Base-by-base conservation (phyloP, 2,888 invertebrate genomes). In the Sesia apiformis region DNA sequence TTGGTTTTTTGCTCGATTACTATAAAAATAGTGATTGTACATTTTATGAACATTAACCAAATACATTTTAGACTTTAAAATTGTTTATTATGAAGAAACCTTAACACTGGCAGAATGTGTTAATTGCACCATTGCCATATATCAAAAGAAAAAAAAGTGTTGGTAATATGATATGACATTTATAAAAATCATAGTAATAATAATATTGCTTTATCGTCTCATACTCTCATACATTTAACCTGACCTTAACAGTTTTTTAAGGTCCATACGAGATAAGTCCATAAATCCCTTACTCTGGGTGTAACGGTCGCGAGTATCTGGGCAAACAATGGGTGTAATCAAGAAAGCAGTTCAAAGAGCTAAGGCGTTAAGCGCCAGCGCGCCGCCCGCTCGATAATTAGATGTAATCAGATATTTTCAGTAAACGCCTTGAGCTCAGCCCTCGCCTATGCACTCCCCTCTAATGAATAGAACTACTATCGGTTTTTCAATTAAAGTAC, bases 341-440 rank as follows among this genome's bases (percentile, higher is more conserved):
- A 75, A 69, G 67, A 66, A 59, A 61, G 65, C 61, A 55, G 57
- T 57, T 63, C 63, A 67, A 67, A 66, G 71, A 63, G 66, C 65
- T 58, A 64, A 66, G 68, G 70, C 70, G 71, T 68, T 67, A 69
- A 67, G 65, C 67, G 68, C 60, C 60, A 62, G 64, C 65, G 66
- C 60, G 46, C 52, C 63, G 63, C 40, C 51, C 74, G 76, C 74
- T 79, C 78, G 75, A 82, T 88, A 88, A 87, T 87, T 85, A 87
- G 84, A 82, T 85, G 85, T 88, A 88, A 88, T 88, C 87, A 86
- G 87, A 88, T 88, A 88, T 87, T 87, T 88, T 85, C 82, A 77
- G 83, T 78, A 80, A 84, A 81, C 79, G 75, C 77, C 74, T 74
- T 72, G 64, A 66, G 63, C 65, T 69, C 69, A 46, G 66, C 74